A percentile compares a stretch with the other conserved stretches of the same genome.
Conservation (phyloP, 2,797 vertebrate genomes). For the Semaprochilodus insignis region DNA sequence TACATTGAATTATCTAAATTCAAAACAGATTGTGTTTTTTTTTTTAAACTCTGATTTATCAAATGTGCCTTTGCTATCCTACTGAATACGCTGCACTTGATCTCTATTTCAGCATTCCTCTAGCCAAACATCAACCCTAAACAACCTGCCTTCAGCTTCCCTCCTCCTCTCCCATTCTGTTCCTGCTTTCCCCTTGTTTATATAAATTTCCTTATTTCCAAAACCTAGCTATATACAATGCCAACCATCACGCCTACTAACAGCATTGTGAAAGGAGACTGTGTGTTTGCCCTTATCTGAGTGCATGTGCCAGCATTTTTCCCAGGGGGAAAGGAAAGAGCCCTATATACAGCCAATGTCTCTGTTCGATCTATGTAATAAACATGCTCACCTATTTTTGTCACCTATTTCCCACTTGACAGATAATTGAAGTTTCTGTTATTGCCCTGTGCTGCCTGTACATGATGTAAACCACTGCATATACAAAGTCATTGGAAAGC, state of each 20-base stretch:
- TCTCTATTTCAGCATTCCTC: too few species aligned
- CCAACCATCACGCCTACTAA: not conserved
- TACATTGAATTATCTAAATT: too few species aligned
- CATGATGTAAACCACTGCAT: not conserved
- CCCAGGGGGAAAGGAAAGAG: not conserved
- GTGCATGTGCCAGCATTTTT: not conserved
- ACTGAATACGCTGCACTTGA: too few species aligned
- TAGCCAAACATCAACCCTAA: too few species aligned
- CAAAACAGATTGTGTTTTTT: too few species aligned
- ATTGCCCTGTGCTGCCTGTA: not conserved
- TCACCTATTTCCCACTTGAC: not conserved
- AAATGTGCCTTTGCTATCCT: too few species aligned
- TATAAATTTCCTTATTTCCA: not conserved
- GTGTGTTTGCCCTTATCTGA: not conserved
- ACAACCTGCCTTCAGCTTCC: not conserved
- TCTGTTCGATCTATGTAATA: not conserved
- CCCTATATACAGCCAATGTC: not conserved
- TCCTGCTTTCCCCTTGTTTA: not conserved
- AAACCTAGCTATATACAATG: not conserved
- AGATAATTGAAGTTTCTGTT: not conserved
- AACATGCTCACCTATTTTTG: not conserved
- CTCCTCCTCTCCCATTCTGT: not conserved
- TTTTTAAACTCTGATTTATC: too few species aligned
- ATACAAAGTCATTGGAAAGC: not conserved
- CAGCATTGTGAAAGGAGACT: not conserved